Evolutionary conservation across 2,797 vertebrate species (phyloP).

Genomic region (Diplodus puntazzo): DNA sequence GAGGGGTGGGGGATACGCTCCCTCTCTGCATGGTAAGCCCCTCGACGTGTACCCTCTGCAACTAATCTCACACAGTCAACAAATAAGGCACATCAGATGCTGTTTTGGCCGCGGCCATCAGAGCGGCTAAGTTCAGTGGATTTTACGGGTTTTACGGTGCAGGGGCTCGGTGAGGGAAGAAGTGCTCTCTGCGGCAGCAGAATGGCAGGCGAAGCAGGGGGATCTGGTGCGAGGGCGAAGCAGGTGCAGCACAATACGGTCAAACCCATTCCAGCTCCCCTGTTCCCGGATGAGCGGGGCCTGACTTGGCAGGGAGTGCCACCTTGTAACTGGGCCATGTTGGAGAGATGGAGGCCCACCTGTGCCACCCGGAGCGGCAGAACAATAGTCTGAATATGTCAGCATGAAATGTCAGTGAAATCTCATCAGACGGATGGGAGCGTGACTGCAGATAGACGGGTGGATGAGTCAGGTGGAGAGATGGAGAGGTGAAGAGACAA

Average conservation of each 20-base stretch:
- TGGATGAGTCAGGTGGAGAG: slow-evolving; percentile 63
- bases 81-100: slow-evolving; percentile 89
- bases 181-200: slow-evolving; percentile 54
- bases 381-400: slow-evolving; percentile 73
- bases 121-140: slow-evolving; percentile 85
- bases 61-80: slow-evolving; percentile 87
- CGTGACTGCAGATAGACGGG: slow-evolving; percentile 51
- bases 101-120: slow-evolving; percentile 84
- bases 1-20: slow-evolving; percentile 67
- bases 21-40: slow-evolving; percentile 80
- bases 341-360: slow-evolving; percentile 63
- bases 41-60: slow-evolving; percentile 83
- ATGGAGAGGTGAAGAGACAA: slow-evolving; percentile 57
- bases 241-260: slow-evolving; percentile 82
- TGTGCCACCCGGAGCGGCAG: slow-evolving; percentile 59
- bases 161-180: slow-evolving; percentile 40
- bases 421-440: slow-evolving; percentile 59
- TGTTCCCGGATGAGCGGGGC: slow-evolving; percentile 63
- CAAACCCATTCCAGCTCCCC: slow-evolving; percentile 73
- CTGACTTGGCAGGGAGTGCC: slow-evolving; percentile 65
- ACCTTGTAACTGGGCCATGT: slow-evolving; percentile 64
- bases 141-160: slow-evolving; percentile 79
- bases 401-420: slow-evolving; percentile 56
- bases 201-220: slow-evolving; percentile 52
- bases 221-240: slow-evolving; percentile 67